Evolutionary conservation across 2,888 invertebrate species (phyloP).

Genomic region (Napeogenes inachia): DNA sequence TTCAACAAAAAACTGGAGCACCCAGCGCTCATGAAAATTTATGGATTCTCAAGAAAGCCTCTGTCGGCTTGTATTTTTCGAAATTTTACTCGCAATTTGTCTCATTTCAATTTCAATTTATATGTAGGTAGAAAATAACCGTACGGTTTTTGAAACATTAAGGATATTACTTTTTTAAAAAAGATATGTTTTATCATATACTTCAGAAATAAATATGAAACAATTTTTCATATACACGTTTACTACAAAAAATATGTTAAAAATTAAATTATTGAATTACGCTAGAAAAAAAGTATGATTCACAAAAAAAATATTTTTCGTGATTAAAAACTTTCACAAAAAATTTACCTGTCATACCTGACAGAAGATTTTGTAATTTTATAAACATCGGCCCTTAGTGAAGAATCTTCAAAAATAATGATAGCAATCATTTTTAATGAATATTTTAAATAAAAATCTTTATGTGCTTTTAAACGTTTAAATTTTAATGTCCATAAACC

Average conservation of each 20-base stretch:
- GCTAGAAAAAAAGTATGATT: constrained; percentile 30
- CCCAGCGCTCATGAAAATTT: constrained; percentile 60
- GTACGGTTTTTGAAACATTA: background rate
- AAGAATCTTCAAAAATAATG: constrained; percentile 26
- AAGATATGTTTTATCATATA: too few relatives aligned
- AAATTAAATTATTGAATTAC: background rate
- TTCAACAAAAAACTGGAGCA: constrained; percentile 58
- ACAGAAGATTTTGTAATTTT: constrained; percentile 22
- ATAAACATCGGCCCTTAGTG: constrained; percentile 41
- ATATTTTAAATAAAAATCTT: constrained; percentile 25
- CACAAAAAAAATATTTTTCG: background rate
- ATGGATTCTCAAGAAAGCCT: constrained; percentile 52
- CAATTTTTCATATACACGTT: background rate
- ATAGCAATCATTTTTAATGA: constrained; percentile 27
- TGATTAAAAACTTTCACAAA: constrained; percentile 7
- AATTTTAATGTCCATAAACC: constrained; percentile 18
- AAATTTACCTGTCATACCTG: constrained; percentile 13
- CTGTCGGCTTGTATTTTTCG: constrained; percentile 40
- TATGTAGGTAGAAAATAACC: constrained; percentile 20
- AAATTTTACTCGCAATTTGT: constrained; percentile 51
- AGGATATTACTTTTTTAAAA: background rate
- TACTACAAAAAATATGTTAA: background rate
- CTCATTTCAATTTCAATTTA: constrained; percentile 37
- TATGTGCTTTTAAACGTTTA: constrained; percentile 16
- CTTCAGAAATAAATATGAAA: too few relatives aligned